Conservation (phyloP, 2,888 invertebrate genomes). For the Pseudeuparius sepicola region DNA sequence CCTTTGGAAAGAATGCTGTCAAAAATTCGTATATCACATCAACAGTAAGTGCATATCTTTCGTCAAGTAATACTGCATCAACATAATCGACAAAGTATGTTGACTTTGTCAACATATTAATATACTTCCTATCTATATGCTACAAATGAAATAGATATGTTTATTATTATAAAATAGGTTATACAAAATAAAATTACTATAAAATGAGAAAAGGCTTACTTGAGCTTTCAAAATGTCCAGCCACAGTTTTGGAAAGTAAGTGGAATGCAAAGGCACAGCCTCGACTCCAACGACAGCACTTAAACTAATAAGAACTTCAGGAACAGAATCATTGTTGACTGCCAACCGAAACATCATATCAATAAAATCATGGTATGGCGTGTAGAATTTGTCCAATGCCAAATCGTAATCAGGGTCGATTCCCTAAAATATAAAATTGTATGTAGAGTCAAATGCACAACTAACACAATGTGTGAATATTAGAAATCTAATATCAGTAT, state of each 20-base stretch:
- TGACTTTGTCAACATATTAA: slow-evolving; percentile 70
- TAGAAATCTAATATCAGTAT: too few relatives aligned
- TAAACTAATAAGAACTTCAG: slow-evolving; percentile 74
- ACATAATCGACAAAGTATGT: slow-evolving; percentile 82
- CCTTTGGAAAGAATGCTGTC: slow-evolving; percentile 83
- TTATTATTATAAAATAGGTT: slow-evolving; percentile 1
- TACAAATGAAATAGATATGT: slow-evolving; percentile 36
- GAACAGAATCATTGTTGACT: slow-evolving; percentile 77
- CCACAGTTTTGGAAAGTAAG: slow-evolving; percentile 87
- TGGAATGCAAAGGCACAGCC: slow-evolving; percentile 78
- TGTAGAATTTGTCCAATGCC: slow-evolving; percentile 65
- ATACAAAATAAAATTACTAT: slow-evolving; percentile 1
- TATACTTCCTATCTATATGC: slow-evolving; percentile 70
- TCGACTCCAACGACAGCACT: slow-evolving; percentile 87
- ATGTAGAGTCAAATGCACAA: too few relatives aligned
- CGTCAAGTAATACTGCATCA: slow-evolving; percentile 81
- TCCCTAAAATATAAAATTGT: slow-evolving; percentile 43
- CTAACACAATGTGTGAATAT: too few relatives aligned
- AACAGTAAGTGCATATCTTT: slow-evolving; percentile 75
- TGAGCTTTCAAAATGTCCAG: slow-evolving; percentile 73
- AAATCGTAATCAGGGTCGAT: slow-evolving; percentile 69
- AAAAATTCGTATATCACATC: slow-evolving; percentile 80
- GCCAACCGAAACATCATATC: slow-evolving; percentile 82
- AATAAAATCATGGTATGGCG: slow-evolving; percentile 83
- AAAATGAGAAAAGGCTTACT: slow-evolving; percentile 38